These are phyloP conservation scores for Bemisia tabaci DNA, from an alignment of 1,140 invertebrate species.

Conservation along the genomic window DNA sequence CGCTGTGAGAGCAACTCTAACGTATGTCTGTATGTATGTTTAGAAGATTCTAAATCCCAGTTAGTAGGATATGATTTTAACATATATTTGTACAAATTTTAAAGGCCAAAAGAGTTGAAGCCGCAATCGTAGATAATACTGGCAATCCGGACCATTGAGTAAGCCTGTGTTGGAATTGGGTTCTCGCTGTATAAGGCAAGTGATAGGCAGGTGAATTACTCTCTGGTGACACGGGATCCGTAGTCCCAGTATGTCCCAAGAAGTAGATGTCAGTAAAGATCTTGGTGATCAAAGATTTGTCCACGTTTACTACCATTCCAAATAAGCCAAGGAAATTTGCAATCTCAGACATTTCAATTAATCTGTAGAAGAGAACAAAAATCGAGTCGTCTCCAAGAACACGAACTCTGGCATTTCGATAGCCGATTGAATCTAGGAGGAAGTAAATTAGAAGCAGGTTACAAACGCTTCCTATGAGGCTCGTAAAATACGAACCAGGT, in stretches of 20 bases:
- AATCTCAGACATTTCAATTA: not conserved
- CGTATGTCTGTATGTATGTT: too few species aligned
- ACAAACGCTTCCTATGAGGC: not conserved
- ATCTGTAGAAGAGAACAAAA: not conserved
- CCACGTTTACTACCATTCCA: not conserved
- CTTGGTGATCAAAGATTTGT: not conserved
- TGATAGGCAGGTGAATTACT: not conserved
- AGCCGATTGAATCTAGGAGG: not conserved
- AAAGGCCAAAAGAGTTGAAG: not conserved
- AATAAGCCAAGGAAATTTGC: not conserved
- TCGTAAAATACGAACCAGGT: too few species aligned
- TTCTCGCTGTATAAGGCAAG: not conserved
- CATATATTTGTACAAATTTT: not conserved
- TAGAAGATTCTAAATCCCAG: too few species aligned
- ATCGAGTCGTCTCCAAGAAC: not conserved
- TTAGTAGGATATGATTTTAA: too few species aligned
- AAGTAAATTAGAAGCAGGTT: not conserved
- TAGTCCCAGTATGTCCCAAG: not conserved
- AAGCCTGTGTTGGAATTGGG: not conserved
- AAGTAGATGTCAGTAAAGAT: not conserved
- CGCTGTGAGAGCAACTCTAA: too few species aligned
- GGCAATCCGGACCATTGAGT: not conserved
- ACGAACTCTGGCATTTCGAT: not conserved
- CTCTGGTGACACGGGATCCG: not conserved
- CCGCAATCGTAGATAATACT: not conserved